Evolutionary conservation across 2,797 vertebrate genomes (phyloP).

Genomic region (Macropus fuliginosus): DNA sequence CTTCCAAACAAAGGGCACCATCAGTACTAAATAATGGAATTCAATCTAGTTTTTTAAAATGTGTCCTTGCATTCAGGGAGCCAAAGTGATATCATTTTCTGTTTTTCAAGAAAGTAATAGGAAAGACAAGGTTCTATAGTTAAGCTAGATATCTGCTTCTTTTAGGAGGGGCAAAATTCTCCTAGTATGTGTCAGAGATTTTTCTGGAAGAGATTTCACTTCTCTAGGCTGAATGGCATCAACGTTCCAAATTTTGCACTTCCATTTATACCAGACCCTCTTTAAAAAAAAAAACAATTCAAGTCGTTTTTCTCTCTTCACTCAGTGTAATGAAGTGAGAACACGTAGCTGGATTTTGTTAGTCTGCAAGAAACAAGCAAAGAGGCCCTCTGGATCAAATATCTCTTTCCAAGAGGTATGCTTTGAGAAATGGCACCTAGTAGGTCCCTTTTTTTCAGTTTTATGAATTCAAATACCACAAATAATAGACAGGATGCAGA

Average conservation of each 20-base stretch:
- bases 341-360: slow-evolving; percentile 9
- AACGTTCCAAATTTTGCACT: background rate
- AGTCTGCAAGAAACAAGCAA: slow-evolving; percentile 28
- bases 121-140: slow-evolving; percentile 38
- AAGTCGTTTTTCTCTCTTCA: slow-evolving; percentile 20
- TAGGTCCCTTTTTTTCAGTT: background rate
- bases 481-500: background rate
- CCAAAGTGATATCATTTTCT: background rate
- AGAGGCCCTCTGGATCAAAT: background rate
- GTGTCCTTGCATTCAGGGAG: background rate
- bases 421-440: background rate
- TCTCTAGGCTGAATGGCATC: background rate
- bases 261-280: background rate
- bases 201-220: background rate
- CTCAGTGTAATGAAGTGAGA: background rate
- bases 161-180: background rate
- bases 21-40: no score
- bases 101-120: slow-evolving; percentile 18
- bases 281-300: slow-evolving; percentile 38
- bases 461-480: background rate
- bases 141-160: background rate
- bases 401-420: background rate
- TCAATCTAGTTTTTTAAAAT: background rate
- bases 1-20: background rate
- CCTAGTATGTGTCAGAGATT: background rate